phyloP scores from a whole-genome alignment of 2,113 vertebrate species.

The Elgaria multicarinata region DNA sequence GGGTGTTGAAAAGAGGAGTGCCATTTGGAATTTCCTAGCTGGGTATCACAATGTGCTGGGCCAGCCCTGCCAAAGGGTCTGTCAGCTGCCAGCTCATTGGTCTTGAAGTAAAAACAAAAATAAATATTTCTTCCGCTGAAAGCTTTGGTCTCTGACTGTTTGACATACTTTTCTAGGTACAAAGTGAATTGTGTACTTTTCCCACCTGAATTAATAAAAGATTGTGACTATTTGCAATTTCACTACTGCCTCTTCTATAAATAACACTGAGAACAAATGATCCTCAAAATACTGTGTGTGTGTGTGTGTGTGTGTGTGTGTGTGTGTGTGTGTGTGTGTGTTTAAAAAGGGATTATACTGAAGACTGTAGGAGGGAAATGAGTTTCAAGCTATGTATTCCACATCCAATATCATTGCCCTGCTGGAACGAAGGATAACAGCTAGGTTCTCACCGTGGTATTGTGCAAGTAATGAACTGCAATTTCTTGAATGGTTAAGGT shows the following conservation, averaged over 20 bases:
- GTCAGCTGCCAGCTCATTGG: neutral
- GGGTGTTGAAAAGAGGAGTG: neutral
- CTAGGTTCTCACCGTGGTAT: neutral
- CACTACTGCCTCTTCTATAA: fast-evolving
- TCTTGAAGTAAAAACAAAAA: neutral
- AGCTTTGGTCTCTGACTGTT: neutral
- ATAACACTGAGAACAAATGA: neutral
- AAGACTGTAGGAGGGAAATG: neutral
- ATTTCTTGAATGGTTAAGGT: neutral
- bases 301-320: neutral
- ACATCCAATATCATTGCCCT: neutral
- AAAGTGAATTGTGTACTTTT: neutral
- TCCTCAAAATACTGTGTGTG: neutral
- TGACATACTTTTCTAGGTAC: neutral
- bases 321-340: neutral
- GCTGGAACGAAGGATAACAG: neutral
- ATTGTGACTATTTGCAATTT: neutral
- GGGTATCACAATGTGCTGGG: neutral
- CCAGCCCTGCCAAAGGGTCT: neutral
- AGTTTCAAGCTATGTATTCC: neutral
- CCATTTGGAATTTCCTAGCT: neutral
- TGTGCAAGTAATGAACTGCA: neutral
- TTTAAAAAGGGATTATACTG: neutral
- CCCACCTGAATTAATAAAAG: neutral
- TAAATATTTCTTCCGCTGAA: neutral